Evolutionary conservation across 2,888 invertebrate species (phyloP), one percentile per base, ranked within the genome.

Genomic region (Hydrotaea cyrtoneurina): DNA sequence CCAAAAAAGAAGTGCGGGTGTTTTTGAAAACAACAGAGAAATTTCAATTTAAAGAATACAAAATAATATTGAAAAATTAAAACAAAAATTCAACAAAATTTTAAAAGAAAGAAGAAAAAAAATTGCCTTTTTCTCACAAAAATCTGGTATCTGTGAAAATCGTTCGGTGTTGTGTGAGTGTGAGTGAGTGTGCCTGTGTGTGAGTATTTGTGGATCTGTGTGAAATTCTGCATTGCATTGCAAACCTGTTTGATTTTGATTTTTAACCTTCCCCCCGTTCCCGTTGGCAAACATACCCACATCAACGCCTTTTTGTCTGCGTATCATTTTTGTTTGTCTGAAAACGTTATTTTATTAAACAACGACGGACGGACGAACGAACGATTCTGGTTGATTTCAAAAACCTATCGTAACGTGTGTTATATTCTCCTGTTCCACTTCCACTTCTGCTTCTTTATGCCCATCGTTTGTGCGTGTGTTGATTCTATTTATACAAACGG

Each of bases 141-240:
- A 39, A 39, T 39, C 39, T 39, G 39, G 13, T 10, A 39, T 39
- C 13, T 8, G 7, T 13, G n/a, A n/a, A n/a, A n/a, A n/a, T n/a
- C n/a, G 39, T 31, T 31, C 2, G 2, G 31, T 31, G 2, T 31
- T 31, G 31, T 31, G 31, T 31, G 39, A 1, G 13, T 39, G 39
- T 39, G 1, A 39, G 1, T 39, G 3, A 11, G 39, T 8, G 11
- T 23, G n/a, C n/a, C 10, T 31, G n/a, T n/a, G 15, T 66, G 21
- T 36, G 11, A 55, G 17, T 55, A 17, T 59, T 59, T 23, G 31
- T 59, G n/a, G n/a, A 59, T 59, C n/a, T 15, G 59, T 15, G 59
- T 59, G 36, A 64, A 36, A 10, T 64, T 64, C 10, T 64, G 64
- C 59, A 59, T 23, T 23, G 26, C 59, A 59, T 59, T 59, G 59